Base-by-base conservation (phyloP, 2,888 invertebrate genomes). In the Drosophila paracracens region DNA sequence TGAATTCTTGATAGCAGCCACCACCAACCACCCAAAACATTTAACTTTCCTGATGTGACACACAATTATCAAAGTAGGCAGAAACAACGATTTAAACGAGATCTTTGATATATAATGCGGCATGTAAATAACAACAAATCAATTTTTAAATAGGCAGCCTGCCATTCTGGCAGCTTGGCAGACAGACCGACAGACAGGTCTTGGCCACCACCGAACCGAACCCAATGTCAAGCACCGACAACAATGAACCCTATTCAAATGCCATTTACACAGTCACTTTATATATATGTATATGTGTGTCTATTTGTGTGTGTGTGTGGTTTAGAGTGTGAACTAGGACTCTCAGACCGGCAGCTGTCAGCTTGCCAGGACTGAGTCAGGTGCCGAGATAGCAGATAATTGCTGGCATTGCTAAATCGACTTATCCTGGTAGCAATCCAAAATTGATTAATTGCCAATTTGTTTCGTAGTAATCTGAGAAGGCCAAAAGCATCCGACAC, bases 51-150 rank as follows among this genome's bases (percentile, higher is more conserved):
- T 21, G 29, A 36, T 52, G 63, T 35, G 52, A n/a, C 68, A 43
- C 35, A 66, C 77, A 57, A 85, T 89, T 85, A 85, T 82, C 86
- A 40, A 43, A 53, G 43, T 52, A 51, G 81, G 57, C 81, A 66
- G 52, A 65, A 60, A 60, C 63, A 63, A 66, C 54, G 63, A 60
- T 70, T 69, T 64, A 68, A 68, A 69, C 68, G 60, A 73, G 73
- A 84, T 76, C 68, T 68, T 54, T 73, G 82, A 89, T 87, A 89
- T 81, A 83, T 83, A 85, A 88, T 86, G 90, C 71, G 71, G 81
- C 83, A 85, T 85, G 89, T 86, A 86, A 90, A 90, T 86, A 86
- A 90, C 86, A 86, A 86, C 90, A 90, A 86, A 88, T 86, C 88
- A 88, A 86, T 83, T 86, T 81, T 90, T 81, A 83, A 89, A 88